Evolutionary conservation across 2,797 vertebrate genomes (phyloP).

Genomic region (Sparus aurata): DNA sequence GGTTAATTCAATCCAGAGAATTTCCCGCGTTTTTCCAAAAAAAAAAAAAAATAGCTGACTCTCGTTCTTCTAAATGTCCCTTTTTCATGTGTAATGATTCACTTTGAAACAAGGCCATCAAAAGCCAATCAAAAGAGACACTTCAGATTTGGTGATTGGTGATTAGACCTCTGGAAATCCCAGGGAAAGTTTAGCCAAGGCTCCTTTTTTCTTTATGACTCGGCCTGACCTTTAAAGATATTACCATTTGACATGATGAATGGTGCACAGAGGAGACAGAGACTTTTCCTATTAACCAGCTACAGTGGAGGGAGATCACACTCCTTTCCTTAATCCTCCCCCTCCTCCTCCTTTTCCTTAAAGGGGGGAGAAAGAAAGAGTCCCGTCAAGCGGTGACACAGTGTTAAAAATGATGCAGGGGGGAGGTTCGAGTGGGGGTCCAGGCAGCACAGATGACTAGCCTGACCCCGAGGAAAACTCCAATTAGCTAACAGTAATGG

Average conservation of each 20-base stretch:
- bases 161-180: slow-evolving; percentile 80
- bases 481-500: slow-evolving; percentile 81
- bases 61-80: slow-evolving; percentile 39
- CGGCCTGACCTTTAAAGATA: slow-evolving; percentile 84
- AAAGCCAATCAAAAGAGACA: slow-evolving; percentile 82
- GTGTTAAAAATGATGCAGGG: slow-evolving; percentile 65
- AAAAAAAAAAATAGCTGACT: slow-evolving; percentile 26
- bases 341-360: slow-evolving; percentile 27
- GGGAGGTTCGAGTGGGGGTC: slow-evolving; percentile 40
- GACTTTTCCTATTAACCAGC: slow-evolving; percentile 80
- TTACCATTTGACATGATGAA: slow-evolving; percentile 83
- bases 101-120: slow-evolving; percentile 73
- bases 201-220: slow-evolving; percentile 82
- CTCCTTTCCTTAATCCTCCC: slow-evolving; percentile 34
- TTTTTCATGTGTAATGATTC: slow-evolving; percentile 61
- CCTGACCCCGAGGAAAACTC: slow-evolving; percentile 79
- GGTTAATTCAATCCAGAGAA: slow-evolving; percentile 33
- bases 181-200: slow-evolving; percentile 81
- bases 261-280: slow-evolving; percentile 72
- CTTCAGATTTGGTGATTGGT: slow-evolving; percentile 79
- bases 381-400: slow-evolving; percentile 53
- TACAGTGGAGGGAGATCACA: slow-evolving; percentile 58
- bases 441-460: slow-evolving; percentile 66
- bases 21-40: slow-evolving; percentile 33
- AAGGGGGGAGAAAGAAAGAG: slow-evolving; percentile 35